Evolutionary conservation across 1,140 invertebrate species (phyloP), one percentile per base, ranked within the genome.

Genomic region (Meloidogyne exigua): DNA sequence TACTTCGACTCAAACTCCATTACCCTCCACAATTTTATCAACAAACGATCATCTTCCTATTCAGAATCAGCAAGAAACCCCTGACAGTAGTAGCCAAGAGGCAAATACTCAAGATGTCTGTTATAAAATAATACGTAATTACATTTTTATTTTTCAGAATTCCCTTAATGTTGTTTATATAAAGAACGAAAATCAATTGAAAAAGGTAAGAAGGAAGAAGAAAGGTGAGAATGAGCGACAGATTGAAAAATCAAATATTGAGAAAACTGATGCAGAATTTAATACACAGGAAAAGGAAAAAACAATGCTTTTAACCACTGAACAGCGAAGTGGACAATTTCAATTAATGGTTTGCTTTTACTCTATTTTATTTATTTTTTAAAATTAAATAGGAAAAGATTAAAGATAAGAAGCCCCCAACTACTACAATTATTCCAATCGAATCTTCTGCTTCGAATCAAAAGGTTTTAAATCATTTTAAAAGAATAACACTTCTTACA

Each of bases 11-110:
- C 44, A 13, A 57, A 57, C 49, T 9, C 49, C 49, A 9, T 39
- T 39, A 21, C n/a, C 49, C 3, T 18, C 44, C 21, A n/a, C 49
- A 57, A 57, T 57, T 57, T 57, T 57, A 7, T 15, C 49, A 57
- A 57, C 49, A 57, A 57, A 57, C 4, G 49, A 57, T n/a, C 13
- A 18, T 2, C n/a, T n/a, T 68, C 44, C 21, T 18, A 63, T 72
- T 25, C 32, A 57, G 21, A 23, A 72, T 49, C 70, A 72, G 25
- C 70, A 72, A 63, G 70, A 72, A 72, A 72, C 36, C 26, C 36
- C 70, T 32, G 70, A 72, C 44, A 62, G 39, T 49, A 78, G 75
- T 65, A 76, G 76, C 26, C 75, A 77, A 66, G 76, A 77, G 4
- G 64, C 66, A 11, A 26, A 18, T 5, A 32, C 21, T 11, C 44